phyloP scores from a whole-genome alignment of 92 coral and sea anemone species.

The Virgularia gustaviana region DNA sequence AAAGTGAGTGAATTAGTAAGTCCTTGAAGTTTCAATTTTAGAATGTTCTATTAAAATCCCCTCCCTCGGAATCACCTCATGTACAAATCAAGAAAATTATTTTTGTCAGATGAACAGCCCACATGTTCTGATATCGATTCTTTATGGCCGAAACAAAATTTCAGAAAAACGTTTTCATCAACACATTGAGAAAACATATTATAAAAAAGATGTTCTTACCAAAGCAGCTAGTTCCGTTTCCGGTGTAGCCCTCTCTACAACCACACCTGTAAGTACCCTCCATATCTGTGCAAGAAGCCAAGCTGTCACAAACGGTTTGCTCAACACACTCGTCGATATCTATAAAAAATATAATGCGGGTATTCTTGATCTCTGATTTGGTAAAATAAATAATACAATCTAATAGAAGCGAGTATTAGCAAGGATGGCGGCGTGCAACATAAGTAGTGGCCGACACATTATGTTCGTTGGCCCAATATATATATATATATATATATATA shows the following conservation, averaged over 20 bases:
- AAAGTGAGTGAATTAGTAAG: too few relatives aligned
- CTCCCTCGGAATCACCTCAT: too few relatives aligned
- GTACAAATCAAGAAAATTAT: not conserved
- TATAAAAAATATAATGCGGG: not conserved
- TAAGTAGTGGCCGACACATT: too few relatives aligned
- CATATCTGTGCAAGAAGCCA: constrained; percentile 39
- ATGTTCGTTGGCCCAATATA: too few relatives aligned
- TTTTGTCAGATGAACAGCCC: not conserved
- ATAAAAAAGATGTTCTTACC: not conserved
- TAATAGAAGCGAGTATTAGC: not conserved
- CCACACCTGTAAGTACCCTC: constrained; percentile 46
- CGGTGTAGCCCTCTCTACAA: constrained; percentile 23
- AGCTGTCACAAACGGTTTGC: constrained; percentile 26
- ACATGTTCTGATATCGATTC: too few relatives aligned
- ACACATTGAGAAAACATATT: constrained; percentile 2
- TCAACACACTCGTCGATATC: constrained; percentile 56
- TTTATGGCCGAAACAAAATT: not conserved
- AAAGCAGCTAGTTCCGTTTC: constrained; percentile 17
- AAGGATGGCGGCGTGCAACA: too few relatives aligned
- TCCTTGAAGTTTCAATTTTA: too few relatives aligned
- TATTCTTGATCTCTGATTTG: not conserved
- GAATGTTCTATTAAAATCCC: too few relatives aligned
- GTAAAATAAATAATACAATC: too few relatives aligned
- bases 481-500: too few relatives aligned
- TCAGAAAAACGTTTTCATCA: not conserved